A percentile compares a stretch with the other conserved stretches of the same genome.
Evolutionary conservation across 2,888 invertebrate species (phyloP).

Genomic region (Athalia rosae): DNA sequence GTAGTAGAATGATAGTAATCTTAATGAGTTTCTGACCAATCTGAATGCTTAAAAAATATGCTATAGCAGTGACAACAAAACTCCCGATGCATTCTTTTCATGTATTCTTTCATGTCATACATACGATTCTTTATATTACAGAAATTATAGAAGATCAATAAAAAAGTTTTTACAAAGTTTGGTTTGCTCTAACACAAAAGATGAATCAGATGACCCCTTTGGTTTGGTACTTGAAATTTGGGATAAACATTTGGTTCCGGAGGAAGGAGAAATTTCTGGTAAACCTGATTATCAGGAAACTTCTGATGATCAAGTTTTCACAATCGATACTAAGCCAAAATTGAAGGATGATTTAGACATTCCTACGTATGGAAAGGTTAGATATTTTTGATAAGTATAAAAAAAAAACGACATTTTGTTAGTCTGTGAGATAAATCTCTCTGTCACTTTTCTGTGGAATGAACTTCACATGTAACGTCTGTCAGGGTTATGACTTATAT

Average conservation of each 20-base stretch:
- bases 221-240: constrained; percentile 65
- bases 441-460: neutral
- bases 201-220: constrained; percentile 53
- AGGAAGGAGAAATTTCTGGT: constrained; percentile 45
- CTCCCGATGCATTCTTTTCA: too few relatives aligned
- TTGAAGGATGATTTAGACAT: constrained; percentile 65
- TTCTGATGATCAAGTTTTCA: constrained; percentile 66
- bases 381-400: constrained; percentile 54
- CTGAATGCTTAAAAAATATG: too few relatives aligned
- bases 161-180: constrained; percentile 58
- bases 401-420: neutral
- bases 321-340: constrained; percentile 74
- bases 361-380: constrained; percentile 73
- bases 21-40: too few relatives aligned
- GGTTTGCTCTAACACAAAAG: constrained; percentile 46
- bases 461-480: constrained; percentile 26
- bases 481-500: constrained; percentile 16
- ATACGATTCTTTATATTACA: constrained; percentile 48
- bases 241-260: constrained; percentile 54
- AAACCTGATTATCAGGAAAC: constrained; percentile 51
- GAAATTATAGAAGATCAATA: constrained; percentile 57
- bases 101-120: neutral
- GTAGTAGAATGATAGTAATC: too few relatives aligned
- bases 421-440: neutral
- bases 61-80: too few relatives aligned